Base-by-base conservation (phyloP, 2,888 invertebrate species). In the Atethmia centrago region DNA sequence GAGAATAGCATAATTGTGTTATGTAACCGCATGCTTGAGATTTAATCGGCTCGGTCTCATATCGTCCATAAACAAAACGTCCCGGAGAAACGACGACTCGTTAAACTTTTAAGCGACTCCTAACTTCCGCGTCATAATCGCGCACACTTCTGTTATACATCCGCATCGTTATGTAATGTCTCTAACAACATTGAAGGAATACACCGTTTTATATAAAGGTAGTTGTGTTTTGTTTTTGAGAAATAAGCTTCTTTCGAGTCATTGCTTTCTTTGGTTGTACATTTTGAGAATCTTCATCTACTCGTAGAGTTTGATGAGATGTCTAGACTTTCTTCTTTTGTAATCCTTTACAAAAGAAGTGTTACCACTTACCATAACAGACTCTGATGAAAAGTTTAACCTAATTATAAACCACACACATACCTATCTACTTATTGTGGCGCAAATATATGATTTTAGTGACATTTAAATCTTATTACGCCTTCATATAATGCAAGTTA, bases 81-180 rank as follows among this genome's bases (percentile, higher is more conserved):
- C 81, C 88, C 82, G 79, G 70, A 85, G 88, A 87, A 88, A 89
- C 87, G 88, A 85, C 83, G 84, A 88, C 88, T 89, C 91, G 88
- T 92, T 89, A 91, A 92, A 91, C 88, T 90, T 89, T 88, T 87
- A 88, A 86, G 83, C 87, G 88, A 74, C 77, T 85, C 82, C 77
- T 90, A 88, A 88, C 88, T 90, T 88, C 85, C 84, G 80, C 84
- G 84, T 87, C 87, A 87, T 89, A 88, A 90, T 88, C 86, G 83
- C 80, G 77, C 74, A 75, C 79, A 71, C 69, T 84, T 84, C 79
- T 87, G 79, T 87, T 71, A 77, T 66, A 72, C 65, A 71, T 64
- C 73, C 53, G 59, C 73, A 63, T 55, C 53, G 75, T 74, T 72
- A 62, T 56, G 58, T 71, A 74, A 62, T 58, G 7, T 5, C 42